Percentiles rank a stretch among this genome's conserved stretches.
Conservation (phyloP, 2,797 vertebrate genomes). For the Cheirogaleus major region DNA sequence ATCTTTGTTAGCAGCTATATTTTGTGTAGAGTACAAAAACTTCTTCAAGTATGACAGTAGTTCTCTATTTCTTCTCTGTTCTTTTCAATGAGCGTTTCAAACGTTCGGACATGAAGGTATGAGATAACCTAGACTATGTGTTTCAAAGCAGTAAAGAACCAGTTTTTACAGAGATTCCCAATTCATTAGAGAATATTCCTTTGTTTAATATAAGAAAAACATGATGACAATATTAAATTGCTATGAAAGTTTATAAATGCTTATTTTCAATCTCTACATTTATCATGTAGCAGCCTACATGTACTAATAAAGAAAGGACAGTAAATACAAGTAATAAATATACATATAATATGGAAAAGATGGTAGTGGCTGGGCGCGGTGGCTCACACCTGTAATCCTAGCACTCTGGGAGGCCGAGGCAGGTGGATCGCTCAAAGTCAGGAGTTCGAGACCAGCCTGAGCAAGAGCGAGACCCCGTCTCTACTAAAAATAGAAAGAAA, state of each 20-base stretch:
- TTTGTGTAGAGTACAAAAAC: background rate
- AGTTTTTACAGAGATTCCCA: background rate
- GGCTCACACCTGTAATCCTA: too few species aligned
- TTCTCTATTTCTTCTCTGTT: background rate
- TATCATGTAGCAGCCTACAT: background rate
- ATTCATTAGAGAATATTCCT: background rate
- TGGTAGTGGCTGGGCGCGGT: too few species aligned
- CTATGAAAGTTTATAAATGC: background rate
- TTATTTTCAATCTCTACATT: background rate
- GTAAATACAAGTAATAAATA: background rate
- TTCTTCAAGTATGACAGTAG: background rate
- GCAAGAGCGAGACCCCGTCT: too few species aligned
- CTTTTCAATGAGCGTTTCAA: background rate
- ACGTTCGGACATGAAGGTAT: background rate
- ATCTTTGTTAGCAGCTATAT: background rate
- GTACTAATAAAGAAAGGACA: background rate
- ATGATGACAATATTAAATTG: background rate
- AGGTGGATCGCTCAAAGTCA: too few species aligned
- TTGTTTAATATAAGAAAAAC: conserved; percentile 1
- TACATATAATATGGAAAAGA: background rate
- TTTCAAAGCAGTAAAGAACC: background rate
- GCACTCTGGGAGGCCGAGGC: too few species aligned
- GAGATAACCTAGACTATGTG: background rate
- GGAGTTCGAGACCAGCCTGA: too few species aligned
- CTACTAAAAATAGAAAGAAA: too few species aligned